These are phyloP conservation scores for Mirza zaza DNA, from an alignment of 2,113 vertebrate species.

Conservation along the genomic window DNA sequence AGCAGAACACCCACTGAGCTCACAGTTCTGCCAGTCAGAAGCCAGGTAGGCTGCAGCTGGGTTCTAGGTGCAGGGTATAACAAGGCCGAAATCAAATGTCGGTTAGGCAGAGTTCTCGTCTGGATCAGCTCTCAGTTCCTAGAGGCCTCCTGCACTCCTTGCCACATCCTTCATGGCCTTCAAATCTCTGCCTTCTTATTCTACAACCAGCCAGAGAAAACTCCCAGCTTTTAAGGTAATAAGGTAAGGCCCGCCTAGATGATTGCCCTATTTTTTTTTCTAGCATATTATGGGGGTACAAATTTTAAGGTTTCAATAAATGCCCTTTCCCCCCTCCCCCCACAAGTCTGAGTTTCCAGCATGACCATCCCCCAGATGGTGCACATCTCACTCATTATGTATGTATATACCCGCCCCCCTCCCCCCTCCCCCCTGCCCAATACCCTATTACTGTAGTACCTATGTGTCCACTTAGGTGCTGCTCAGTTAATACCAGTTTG, in stretches of 20 bases:
- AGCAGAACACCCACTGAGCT: background rate
- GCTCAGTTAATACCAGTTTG: too few species aligned
- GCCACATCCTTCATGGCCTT: background rate
- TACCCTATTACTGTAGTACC: too few species aligned
- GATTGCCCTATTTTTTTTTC: background rate
- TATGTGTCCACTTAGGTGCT: too few species aligned
- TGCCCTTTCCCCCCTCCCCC: too few species aligned
- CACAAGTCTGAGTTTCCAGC: too few species aligned
- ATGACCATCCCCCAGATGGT: too few species aligned
- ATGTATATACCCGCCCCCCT: too few species aligned
- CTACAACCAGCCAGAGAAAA: background rate
- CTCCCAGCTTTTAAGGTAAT: background rate
- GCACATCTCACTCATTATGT: too few species aligned
- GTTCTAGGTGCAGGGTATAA: too few species aligned
- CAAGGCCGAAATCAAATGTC: background rate
- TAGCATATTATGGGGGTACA: too few species aligned
- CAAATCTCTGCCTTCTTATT: background rate
- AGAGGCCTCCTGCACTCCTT: background rate
- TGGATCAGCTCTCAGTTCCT: background rate
- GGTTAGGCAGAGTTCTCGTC: background rate
- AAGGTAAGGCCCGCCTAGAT: background rate
- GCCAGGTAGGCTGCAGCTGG: background rate
- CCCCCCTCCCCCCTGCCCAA: too few species aligned
- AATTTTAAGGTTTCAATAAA: too few species aligned
- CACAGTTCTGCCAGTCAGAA: background rate